These are phyloP conservation scores for Elachura formosa DNA, from an alignment of 2,113 vertebrate species.

Conservation along the genomic window DNA sequence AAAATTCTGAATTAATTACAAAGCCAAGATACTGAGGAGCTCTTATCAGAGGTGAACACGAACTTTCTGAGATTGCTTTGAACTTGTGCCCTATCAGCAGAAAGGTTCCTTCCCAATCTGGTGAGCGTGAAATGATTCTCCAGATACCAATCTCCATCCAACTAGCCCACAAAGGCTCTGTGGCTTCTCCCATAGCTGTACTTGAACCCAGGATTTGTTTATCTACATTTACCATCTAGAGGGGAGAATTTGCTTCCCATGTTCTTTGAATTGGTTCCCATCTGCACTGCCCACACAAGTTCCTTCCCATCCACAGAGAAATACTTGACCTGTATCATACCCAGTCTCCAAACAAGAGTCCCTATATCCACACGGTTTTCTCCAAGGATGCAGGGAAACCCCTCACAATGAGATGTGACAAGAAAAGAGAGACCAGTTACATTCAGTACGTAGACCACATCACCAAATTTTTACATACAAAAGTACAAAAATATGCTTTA, in stretches of 20 bases:
- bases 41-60: not conserved
- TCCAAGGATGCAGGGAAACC: not conserved
- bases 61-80: not conserved
- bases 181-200: not conserved
- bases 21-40: not conserved
- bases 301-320: not conserved
- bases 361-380: rapidly evolving
- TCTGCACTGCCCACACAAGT: not conserved
- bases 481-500: not conserved
- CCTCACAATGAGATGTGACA: not conserved
- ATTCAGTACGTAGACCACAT: not conserved
- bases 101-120: not conserved
- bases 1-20: not conserved
- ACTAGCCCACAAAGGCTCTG: not conserved
- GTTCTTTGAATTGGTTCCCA: not conserved
- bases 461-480: not conserved
- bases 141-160: not conserved
- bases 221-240: not conserved
- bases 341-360: not conserved
- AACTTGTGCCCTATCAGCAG: not conserved
- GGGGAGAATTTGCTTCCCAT: not conserved
- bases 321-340: not conserved
- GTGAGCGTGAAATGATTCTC: not conserved
- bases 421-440: not conserved
- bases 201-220: not conserved